Percentiles rank a stretch among this genome's conserved stretches.
Evolutionary conservation across 2,113 vertebrate genomes (phyloP).

Genomic region (Bucco capensis): DNA sequence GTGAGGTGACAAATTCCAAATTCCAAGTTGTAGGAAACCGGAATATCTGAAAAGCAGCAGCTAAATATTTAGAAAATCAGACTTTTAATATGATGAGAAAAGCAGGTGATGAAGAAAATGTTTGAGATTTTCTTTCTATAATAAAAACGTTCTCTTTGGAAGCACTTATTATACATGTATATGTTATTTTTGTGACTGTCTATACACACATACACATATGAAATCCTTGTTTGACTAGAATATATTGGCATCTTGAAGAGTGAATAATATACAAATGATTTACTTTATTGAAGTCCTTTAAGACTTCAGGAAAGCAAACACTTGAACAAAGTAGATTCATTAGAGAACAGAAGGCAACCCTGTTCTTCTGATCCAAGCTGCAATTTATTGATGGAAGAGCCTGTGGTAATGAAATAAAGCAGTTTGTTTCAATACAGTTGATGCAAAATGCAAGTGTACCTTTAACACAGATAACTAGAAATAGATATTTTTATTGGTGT

Average conservation of each 20-base stretch:
- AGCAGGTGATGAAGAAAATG: neutral
- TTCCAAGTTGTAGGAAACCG: neutral
- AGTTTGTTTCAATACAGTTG: neutral
- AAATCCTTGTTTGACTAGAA: neutral
- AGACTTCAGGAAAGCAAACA: neutral
- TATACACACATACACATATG: neutral
- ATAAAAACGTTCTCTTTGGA: neutral
- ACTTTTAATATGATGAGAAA: neutral
- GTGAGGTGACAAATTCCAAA: neutral
- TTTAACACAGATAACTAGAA: neutral
- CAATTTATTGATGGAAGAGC: neutral
- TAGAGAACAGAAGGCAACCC: neutral
- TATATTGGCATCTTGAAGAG: neutral
- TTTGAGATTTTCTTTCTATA: neutral
- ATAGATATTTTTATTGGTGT: neutral
- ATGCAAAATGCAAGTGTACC: neutral
- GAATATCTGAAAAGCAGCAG: neutral
- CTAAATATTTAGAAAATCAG: neutral
- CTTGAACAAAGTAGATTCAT: neutral
- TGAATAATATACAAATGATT: neutral
- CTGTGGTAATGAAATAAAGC: neutral
- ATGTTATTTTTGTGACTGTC: neutral
- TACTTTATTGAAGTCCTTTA: neutral
- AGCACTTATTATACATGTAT: neutral
- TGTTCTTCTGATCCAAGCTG: neutral